Base-by-base conservation (phyloP, 2,888 invertebrate species). In the Ctena decussata region DNA sequence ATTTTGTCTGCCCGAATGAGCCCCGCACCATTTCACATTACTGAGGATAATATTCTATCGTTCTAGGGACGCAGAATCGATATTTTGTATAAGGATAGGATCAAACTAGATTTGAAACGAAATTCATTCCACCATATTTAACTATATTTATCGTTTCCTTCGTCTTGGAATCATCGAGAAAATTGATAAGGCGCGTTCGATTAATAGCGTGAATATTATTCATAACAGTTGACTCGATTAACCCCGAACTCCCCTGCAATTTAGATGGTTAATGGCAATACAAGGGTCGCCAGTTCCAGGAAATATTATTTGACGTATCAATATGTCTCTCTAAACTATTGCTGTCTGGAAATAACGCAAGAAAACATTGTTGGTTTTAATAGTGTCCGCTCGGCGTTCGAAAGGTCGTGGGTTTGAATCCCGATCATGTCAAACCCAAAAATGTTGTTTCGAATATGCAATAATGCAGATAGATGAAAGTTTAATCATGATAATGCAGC, bases 221-320 rank as follows among this genome's bases (percentile, higher is more conserved):
- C 73, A 73, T 73, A 73, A 73, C 39, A 41, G 44, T 49, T 73
- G 44, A 37, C 77, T 39, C 81, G 87, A 85, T 85, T 87, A 83
- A 81, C 73, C 65, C 35, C 60, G 60, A 65, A 75, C 77, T 77
- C 79, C 75, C 82, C 79, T 75, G 77, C 79, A 84, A 88, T 88
- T 86, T 88, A 80, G 75, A 80, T 77, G 71, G 77, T 81, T 88
- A 88, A 88, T 88, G 82, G 85, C 81, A 82, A 83, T 74, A 80
- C 49, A 44, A 41, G 80, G 85, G 85, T 85, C 76, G 72, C 84
- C 65, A 53, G 65, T 81, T 77, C 80, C 79, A 70, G 35, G 84
- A 80, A 86, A 88, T 88, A 88, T 88, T 84, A 73, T 85, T 83
- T 87, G 87, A 85, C 87, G 83, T 11, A 35, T 65, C 8, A 21